Conservation (phyloP, 2,797 vertebrate genomes). For the Cirrhinus mrigala region DNA sequence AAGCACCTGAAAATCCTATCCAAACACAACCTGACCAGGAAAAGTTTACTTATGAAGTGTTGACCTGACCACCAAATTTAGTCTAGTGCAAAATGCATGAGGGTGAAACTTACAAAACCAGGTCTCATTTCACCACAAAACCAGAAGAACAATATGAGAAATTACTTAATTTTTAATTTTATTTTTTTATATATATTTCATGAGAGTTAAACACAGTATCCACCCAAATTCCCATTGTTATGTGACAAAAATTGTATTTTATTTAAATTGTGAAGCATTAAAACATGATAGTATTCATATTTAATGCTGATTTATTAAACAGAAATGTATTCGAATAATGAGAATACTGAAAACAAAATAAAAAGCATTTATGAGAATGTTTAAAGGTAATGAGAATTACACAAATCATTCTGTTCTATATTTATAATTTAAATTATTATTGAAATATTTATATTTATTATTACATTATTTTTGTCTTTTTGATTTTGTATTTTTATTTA, state of each 20-base stretch:
- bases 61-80: background rate
- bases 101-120: background rate
- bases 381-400: background rate
- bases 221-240: background rate
- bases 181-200: background rate
- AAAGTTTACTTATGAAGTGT: background rate
- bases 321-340: background rate
- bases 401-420: background rate
- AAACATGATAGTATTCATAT: background rate
- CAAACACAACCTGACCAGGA: background rate
- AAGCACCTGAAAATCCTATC: background rate
- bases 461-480: background rate
- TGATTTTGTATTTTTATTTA: background rate
- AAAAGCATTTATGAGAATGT: background rate
- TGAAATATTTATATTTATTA: background rate
- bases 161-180: background rate
- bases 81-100: background rate
- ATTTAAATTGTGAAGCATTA: background rate
- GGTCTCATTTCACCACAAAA: background rate
- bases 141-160: background rate
- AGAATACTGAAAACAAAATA: background rate
- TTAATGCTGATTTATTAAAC: background rate
- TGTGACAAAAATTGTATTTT: background rate
- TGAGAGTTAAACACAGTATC: background rate
- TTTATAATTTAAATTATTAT: background rate